phyloP scores from a whole-genome alignment of 2,888 invertebrate genomes.

The Caenorhabditis sp. region DNA sequence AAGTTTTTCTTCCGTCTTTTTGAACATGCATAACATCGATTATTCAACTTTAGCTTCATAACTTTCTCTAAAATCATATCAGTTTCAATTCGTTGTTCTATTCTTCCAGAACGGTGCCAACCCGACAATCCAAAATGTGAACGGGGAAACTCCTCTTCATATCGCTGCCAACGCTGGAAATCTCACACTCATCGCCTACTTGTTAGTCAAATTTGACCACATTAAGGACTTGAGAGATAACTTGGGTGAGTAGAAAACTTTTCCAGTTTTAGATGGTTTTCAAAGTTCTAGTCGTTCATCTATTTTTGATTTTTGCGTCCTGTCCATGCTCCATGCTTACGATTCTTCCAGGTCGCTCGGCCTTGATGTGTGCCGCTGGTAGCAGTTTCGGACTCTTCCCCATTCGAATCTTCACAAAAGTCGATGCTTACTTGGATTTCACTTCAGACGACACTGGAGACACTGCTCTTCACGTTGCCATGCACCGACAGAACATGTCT shows the following conservation, averaged over 20 bases:
- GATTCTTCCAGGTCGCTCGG: slow-evolving; percentile 49
- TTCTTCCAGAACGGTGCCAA: slow-evolving; percentile 58
- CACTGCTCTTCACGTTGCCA: slow-evolving; percentile 39
- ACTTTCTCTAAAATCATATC: no score
- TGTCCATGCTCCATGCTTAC: no score
- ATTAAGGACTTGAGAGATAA: slow-evolving; percentile 42
- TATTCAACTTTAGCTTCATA: background rate
- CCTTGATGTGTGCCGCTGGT: slow-evolving; percentile 40
- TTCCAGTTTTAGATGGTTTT: background rate
- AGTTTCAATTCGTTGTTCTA: no score
- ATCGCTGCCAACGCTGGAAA: slow-evolving; percentile 63
- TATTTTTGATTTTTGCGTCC: no score
- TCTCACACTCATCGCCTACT: slow-evolving; percentile 42
- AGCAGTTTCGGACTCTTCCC: slow-evolving; percentile 58
- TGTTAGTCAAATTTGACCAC: slow-evolving; percentile 48
- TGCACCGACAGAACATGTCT: slow-evolving; percentile 28
- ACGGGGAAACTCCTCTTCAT: slow-evolving; percentile 67
- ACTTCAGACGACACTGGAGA: slow-evolving; percentile 46
- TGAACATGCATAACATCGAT: no score
- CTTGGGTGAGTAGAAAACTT: slow-evolving; percentile 22
- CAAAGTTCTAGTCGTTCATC: background rate
- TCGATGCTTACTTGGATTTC: slow-evolving; percentile 42
- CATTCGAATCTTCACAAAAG: slow-evolving; percentile 44
- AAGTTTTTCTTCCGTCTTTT: no score
- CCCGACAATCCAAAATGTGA: slow-evolving; percentile 28